Base-by-base conservation (phyloP, 1,140 invertebrate genomes). In the Mamestra configurata region DNA sequence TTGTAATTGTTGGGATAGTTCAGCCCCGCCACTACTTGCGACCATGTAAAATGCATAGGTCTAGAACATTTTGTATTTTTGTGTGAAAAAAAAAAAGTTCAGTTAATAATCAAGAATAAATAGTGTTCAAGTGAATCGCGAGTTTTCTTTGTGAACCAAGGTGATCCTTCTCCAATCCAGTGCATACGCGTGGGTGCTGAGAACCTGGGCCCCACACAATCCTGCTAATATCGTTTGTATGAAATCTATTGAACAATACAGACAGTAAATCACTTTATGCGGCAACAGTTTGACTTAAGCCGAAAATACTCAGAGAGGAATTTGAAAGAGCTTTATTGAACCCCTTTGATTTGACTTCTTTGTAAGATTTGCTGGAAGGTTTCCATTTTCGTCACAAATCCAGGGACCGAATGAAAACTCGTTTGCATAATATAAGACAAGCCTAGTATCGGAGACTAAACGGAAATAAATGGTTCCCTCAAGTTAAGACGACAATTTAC, bases 401-500 rank as follows among this genome's bases (percentile, higher is more conserved):
- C 81, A 77, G 70, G 61, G 83, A 80, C 51, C 82, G 85, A 86
- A 83, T 81, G 82, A 84, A 86, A 86, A 85, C 84, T 88, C 86
- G 87, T 89, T 90, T 90, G 84, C 88, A 90, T 90, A 91, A 90
- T 86, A 90, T 86, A 89, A 87, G 84, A 90, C 87, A 89, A 80
- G 83, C 71, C 84, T 83, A 85, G 86, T 88, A 86, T 88, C 83
- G 79, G n/a, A 80, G 81, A 84, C 87, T 88, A 89, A 90, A 89
- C 88, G 86, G 82, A 90, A 90, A 90, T 89, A 92, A 90, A 90
- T 90, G 90, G 89, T 87, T 84, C 82, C 82, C 79, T 85, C 83
- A 86, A 90, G 86, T 88, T 90, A 90, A 89, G 86, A 85, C 84
- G 86, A 87, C 89, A 90, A 92, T 92, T 92, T 90, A 79, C 79